phyloP scores from a whole-genome alignment of 2,113 vertebrate genomes.

The Eurypyga helias region DNA sequence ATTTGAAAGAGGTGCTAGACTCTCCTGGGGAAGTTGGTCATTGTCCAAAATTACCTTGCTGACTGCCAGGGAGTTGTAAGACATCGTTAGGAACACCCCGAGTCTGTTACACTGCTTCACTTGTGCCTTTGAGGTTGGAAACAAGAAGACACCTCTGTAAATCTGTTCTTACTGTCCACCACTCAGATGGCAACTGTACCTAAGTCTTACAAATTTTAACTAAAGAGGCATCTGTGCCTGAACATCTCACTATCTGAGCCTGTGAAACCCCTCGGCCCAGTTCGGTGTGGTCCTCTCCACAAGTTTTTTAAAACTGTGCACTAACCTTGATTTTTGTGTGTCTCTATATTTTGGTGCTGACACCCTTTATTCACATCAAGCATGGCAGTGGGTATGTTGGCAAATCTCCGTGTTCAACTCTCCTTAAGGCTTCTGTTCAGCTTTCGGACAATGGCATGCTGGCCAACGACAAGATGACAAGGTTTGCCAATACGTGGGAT shows the following conservation, averaged over 20 bases:
- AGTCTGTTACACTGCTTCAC: background rate
- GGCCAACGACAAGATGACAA: background rate
- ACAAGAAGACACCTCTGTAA: background rate
- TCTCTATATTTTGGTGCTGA: constrained; percentile 74
- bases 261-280: background rate
- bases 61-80: background rate
- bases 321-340: background rate
- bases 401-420: constrained; percentile 63
- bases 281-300: background rate
- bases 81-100: fast-evolving
- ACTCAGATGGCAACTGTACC: background rate
- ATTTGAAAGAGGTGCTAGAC: background rate
- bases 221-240: background rate
- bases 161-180: background rate
- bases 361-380: constrained; percentile 80
- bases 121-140: background rate
- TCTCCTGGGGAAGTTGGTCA: background rate
- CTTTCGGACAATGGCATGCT: background rate
- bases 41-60: background rate
- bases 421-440: background rate
- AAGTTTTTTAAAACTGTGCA: background rate
- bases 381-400: constrained; percentile 73
- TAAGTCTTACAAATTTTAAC: background rate
- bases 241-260: background rate
- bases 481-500: constrained; percentile 7